Conservation (phyloP, 2,113 vertebrate species). For the Psittacula cyanocephala region DNA sequence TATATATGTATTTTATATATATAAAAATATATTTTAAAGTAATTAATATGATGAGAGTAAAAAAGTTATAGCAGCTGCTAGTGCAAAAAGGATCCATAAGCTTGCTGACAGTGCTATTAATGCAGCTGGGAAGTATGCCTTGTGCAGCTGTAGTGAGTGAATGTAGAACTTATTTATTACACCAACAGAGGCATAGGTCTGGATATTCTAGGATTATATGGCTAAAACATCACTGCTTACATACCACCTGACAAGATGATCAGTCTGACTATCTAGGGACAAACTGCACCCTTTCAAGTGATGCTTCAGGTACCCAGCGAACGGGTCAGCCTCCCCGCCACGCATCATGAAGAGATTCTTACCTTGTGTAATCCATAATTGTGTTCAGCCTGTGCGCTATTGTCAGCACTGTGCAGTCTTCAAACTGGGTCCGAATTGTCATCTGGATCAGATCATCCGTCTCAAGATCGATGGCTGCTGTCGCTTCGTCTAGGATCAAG, state of each 20-base stretch:
- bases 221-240: not conserved
- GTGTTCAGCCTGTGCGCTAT: constrained; percentile 98
- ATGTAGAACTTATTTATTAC: not conserved
- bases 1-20: no score
- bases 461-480: constrained; percentile 92
- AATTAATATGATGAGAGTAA: not conserved
- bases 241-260: not conserved
- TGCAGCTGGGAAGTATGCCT: not conserved
- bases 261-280: not conserved
- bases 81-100: not conserved
- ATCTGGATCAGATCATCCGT: constrained; percentile 95
- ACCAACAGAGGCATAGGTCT: not conserved
- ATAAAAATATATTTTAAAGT: not conserved
- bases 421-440: constrained; percentile 92
- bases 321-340: accelerated
- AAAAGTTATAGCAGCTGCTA: not conserved
- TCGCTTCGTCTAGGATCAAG: constrained; percentile 93
- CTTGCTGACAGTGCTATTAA: not conserved
- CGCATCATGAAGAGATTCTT: accelerated
- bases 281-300: not conserved
- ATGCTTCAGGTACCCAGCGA: not conserved
- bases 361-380: constrained; percentile 97
- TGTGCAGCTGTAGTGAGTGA: not conserved
- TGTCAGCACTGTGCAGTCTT: constrained; percentile 91
- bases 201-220: not conserved